Percentiles rank a stretch among this genome's conserved stretches.
These are phyloP conservation scores for Pituophis catenifer DNA, from an alignment of 2,113 vertebrate species.

Conservation along the genomic window DNA sequence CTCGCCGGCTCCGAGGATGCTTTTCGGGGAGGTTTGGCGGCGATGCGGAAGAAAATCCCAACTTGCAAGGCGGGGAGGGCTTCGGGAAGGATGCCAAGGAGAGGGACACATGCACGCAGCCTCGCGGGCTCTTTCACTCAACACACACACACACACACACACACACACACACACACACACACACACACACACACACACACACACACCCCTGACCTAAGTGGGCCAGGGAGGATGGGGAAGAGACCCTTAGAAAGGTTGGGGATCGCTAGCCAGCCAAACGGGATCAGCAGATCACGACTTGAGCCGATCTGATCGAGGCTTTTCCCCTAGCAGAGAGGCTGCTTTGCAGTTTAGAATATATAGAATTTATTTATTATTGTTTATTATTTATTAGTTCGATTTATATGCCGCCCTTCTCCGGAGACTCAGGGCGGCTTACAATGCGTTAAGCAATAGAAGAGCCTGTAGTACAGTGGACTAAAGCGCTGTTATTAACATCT, in stretches of 20 bases:
- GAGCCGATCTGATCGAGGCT: too few relatives aligned
- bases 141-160: background rate
- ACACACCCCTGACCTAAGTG: background rate
- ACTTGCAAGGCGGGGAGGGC: background rate
- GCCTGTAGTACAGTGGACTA: too few relatives aligned
- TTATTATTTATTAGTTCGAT: too few relatives aligned
- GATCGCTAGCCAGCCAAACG: too few relatives aligned
- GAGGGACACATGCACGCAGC: background rate
- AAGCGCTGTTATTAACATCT: too few relatives aligned
- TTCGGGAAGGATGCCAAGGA: background rate
- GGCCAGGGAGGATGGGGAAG: background rate
- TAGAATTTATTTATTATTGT: too few relatives aligned
- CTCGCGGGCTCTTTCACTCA: background rate
- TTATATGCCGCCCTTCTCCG: too few relatives aligned
- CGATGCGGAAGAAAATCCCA: constrained; percentile 1
- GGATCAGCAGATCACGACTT: background rate
- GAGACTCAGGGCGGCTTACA: too few relatives aligned
- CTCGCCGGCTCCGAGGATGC: background rate
- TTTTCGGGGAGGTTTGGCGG: background rate
- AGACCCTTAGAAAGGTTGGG: background rate
- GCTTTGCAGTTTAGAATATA: background rate
- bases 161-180: background rate
- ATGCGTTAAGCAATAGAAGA: too few relatives aligned
- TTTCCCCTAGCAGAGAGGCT: background rate
- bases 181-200: too few relatives aligned